A percentile compares a stretch with the other conserved stretches of the same genome.
These are phyloP conservation scores for Caprella mutica DNA, from an alignment of 2,888 invertebrate genomes.

Conservation along the genomic window DNA sequence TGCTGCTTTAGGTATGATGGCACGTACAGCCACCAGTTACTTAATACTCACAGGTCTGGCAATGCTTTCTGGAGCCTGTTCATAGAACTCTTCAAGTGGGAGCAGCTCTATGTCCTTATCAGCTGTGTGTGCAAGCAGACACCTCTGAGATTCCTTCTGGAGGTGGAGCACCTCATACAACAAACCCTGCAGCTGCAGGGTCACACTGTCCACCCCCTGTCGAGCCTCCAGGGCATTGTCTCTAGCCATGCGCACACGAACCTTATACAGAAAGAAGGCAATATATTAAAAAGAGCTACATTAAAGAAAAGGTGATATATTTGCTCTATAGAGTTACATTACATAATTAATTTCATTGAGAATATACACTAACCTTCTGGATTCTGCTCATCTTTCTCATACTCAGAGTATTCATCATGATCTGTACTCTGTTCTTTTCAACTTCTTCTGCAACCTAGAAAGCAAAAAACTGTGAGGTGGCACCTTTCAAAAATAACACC, in stretches of 20 bases:
- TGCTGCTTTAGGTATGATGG: too few species aligned
- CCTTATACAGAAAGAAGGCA: conserved; percentile 43
- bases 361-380: conserved; percentile 22
- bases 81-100: conserved; percentile 67
- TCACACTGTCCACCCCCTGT: conserved; percentile 75
- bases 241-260: conserved; percentile 66
- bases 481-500: neutral
- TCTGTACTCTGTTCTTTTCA: conserved; percentile 24
- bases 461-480: neutral
- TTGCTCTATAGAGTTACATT: neutral
- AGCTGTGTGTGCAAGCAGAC: conserved; percentile 75
- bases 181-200: conserved; percentile 81
- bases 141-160: conserved; percentile 86
- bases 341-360: neutral
- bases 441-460: conserved; percentile 22
- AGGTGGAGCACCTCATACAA: conserved; percentile 88
- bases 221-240: conserved; percentile 73
- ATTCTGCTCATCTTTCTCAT: conserved; percentile 26
- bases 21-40: too few species aligned
- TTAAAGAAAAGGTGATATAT: neutral
- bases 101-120: conserved; percentile 87
- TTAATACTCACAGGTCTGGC: conserved; percentile 25
- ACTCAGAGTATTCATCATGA: conserved; percentile 26
- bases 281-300: neutral
- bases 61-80: conserved; percentile 59